phyloP scores from a whole-genome alignment of 2,113 vertebrate genomes.

The Upupa epops region DNA sequence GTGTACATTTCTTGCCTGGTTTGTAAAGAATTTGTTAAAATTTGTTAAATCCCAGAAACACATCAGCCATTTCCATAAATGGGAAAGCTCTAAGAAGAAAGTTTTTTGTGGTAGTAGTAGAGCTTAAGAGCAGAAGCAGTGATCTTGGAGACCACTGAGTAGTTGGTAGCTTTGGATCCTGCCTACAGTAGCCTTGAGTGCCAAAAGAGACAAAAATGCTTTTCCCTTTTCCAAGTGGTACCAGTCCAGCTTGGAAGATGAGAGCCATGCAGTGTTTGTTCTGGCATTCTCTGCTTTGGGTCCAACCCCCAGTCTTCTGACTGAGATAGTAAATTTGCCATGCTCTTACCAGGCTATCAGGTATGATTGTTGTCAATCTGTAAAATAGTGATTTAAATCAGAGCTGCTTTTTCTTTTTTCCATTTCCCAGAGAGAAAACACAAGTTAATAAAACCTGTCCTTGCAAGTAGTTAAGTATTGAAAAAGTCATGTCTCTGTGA shows the following conservation, averaged over 20 bases:
- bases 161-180: background rate
- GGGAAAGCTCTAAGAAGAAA: background rate
- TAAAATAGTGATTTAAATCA: background rate
- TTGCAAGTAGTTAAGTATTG: background rate
- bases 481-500: background rate
- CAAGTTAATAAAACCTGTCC: background rate
- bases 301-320: background rate
- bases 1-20: background rate
- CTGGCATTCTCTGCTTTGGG: background rate
- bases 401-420: too few relatives aligned
- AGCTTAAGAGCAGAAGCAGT: background rate
- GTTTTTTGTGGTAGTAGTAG: background rate
- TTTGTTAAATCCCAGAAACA: background rate
- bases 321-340: background rate
- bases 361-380: background rate
- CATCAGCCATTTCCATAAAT: background rate
- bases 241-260: background rate
- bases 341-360: background rate
- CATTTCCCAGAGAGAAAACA: background rate
- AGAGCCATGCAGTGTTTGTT: background rate
- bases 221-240: background rate
- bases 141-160: background rate
- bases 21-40: background rate
- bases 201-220: background rate
- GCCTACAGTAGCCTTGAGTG: background rate